A percentile compares a stretch with the other conserved stretches of the same genome.
Conservation (phyloP, 1,140 invertebrate species). For the Drosophila sturtevanti region DNA sequence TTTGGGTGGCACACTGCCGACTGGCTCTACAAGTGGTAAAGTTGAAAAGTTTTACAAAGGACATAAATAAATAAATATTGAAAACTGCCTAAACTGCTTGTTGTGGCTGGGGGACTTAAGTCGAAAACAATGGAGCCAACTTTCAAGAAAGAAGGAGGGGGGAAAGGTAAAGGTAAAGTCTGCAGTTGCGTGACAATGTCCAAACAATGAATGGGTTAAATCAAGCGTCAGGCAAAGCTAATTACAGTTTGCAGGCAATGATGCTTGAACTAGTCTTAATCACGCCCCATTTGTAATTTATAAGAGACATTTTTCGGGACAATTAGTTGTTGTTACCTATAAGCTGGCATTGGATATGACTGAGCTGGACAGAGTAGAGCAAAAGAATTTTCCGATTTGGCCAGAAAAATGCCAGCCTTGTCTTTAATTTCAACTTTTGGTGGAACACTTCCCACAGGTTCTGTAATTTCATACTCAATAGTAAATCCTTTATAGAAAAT, state of each 20-base stretch:
- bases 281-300: conserved; percentile 34
- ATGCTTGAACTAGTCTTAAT: conserved; percentile 47
- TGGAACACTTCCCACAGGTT: conserved; percentile 87
- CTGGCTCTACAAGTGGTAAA: conserved; percentile 85
- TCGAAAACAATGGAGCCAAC: conserved; percentile 21
- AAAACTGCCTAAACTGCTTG: conserved; percentile 55
- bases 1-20: conserved; percentile 88
- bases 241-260: conserved; percentile 64
- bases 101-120: background rate
- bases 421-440: conserved; percentile 86
- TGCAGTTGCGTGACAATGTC: conserved; percentile 51
- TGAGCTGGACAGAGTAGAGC: conserved; percentile 89
- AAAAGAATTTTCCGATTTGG: conserved; percentile 75
- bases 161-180: no score
- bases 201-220: conserved; percentile 50
- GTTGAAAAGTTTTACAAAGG: conserved; percentile 11
- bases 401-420: conserved; percentile 78
- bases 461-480: conserved; percentile 27
- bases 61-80: conserved; percentile 36
- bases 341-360: conserved; percentile 87
- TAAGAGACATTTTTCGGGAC: conserved; percentile 47
- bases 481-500: background rate
- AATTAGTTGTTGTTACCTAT: conserved; percentile 83
- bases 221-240: conserved; percentile 46
- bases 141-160: background rate